Conservation (phyloP, 1,140 invertebrate genomes). For the Hyles euphorbiae region DNA sequence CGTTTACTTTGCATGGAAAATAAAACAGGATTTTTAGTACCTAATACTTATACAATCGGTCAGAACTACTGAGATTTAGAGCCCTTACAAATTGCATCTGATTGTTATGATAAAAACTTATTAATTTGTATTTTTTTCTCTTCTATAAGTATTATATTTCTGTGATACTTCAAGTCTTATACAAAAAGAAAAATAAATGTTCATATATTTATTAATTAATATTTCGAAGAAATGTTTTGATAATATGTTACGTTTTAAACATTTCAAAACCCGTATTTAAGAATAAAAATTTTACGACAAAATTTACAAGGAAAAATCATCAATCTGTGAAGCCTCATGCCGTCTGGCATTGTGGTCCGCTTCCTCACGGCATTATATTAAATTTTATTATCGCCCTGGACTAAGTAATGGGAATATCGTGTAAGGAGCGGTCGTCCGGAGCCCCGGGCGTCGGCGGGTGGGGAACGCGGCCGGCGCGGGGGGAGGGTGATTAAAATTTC, state of each 20-base stretch:
- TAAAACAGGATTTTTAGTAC: neutral
- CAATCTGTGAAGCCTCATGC: constrained; percentile 21
- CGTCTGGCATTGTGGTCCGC: constrained; percentile 56
- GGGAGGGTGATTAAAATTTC: constrained; percentile 69
- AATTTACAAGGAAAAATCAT: constrained; percentile 3
- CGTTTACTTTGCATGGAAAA: neutral
- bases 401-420: constrained; percentile 77
- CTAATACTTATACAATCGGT: neutral
- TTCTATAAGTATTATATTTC: no score
- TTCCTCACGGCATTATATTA: constrained; percentile 71
- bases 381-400: constrained; percentile 76
- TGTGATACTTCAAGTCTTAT: no score
- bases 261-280: no score
- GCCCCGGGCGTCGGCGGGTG: constrained; percentile 38
- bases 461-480: constrained; percentile 17
- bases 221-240: no score
- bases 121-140: no score
- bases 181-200: no score
- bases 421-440: constrained; percentile 70
- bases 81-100: no score
- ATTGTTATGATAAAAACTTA: no score
- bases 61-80: no score
- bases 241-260: no score
- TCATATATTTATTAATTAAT: no score
- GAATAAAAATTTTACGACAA: no score